Conservation (phyloP, 2,888 invertebrate species). For the Meloe dianella region DNA sequence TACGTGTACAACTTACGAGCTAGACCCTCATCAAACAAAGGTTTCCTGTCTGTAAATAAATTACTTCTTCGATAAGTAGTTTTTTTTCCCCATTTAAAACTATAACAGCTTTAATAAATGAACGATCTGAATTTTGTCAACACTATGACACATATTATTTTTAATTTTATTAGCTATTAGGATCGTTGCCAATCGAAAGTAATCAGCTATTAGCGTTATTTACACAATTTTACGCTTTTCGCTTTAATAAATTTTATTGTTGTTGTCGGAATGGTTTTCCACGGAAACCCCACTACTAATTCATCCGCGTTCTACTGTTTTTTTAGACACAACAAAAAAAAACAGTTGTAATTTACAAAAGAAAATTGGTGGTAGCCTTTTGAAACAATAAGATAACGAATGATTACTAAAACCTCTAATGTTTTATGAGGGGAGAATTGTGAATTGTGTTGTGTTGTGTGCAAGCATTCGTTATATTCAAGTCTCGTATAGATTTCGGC, state of each 20-base stretch:
- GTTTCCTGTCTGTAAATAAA: background rate
- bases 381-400: background rate
- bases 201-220: slow-evolving; percentile 40
- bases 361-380: slow-evolving; percentile 1
- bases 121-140: background rate
- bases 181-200: slow-evolving; percentile 45
- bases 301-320: background rate
- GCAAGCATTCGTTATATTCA: slow-evolving; percentile 13
- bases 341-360: slow-evolving; percentile 7
- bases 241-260: slow-evolving; percentile 35
- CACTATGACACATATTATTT: background rate
- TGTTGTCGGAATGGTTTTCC: slow-evolving; percentile 25
- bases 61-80: slow-evolving; percentile 1
- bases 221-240: slow-evolving; percentile 38
- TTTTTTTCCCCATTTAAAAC: background rate
- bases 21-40: slow-evolving; percentile 7
- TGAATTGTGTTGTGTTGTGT: slow-evolving; percentile 3
- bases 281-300: background rate
- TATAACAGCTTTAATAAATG: slow-evolving; percentile 10
- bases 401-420: background rate
- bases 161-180: slow-evolving; percentile 38
- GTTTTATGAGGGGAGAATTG: background rate
- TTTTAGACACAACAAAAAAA: background rate
- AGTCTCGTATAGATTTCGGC: slow-evolving; percentile 18
- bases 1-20: slow-evolving; percentile 2